These are phyloP conservation scores for Zaprionus bogoriensis DNA, from an alignment of 2,888 invertebrate species.

Conservation along the genomic window DNA sequence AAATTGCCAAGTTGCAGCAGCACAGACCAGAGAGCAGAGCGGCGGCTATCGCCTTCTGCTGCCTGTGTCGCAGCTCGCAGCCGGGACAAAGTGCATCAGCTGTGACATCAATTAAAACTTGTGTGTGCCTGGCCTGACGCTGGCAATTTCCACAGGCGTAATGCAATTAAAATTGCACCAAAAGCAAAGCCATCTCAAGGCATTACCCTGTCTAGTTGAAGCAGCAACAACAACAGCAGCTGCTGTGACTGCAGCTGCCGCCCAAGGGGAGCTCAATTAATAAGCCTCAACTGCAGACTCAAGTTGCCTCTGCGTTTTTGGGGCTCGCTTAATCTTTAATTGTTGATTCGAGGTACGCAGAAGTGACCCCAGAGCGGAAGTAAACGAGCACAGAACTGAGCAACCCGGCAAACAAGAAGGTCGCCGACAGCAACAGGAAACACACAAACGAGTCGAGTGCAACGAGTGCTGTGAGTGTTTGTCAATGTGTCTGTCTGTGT, in stretches of 20 bases:
- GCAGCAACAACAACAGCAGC: too few species aligned
- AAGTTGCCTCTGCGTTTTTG: slow-evolving; percentile 27
- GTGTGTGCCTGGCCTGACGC: slow-evolving; percentile 22
- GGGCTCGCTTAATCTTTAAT: slow-evolving; percentile 57
- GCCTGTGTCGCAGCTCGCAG: slow-evolving; percentile 7
- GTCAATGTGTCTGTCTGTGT: not conserved
- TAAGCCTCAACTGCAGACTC: slow-evolving; percentile 9
- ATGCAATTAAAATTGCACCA: slow-evolving; percentile 68
- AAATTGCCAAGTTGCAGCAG: slow-evolving; percentile 32
- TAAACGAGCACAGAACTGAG: slow-evolving; percentile 22
- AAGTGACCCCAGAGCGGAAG: slow-evolving; percentile 28
- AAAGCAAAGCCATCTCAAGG: slow-evolving; percentile 37
- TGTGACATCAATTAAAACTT: slow-evolving; percentile 71
- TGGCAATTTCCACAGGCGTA: slow-evolving; percentile 57
- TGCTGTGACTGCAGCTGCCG: too few species aligned
- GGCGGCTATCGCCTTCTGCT: slow-evolving; percentile 1
- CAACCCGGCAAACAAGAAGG: slow-evolving; percentile 7
- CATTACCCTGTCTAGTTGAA: slow-evolving; percentile 23
- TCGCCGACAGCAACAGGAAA: slow-evolving; percentile 34
- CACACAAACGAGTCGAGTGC: slow-evolving; percentile 35
- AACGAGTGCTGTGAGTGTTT: slow-evolving; percentile 5
- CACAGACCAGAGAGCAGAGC: slow-evolving; percentile 2
- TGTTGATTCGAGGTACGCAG: slow-evolving; percentile 52
- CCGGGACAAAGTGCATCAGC: slow-evolving; percentile 54
- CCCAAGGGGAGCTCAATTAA: slow-evolving; percentile 18